A percentile compares a stretch with the other conserved stretches of the same genome.
phyloP scores from a whole-genome alignment of 2,113 vertebrate species.

The Lampris megalopsis region DNA sequence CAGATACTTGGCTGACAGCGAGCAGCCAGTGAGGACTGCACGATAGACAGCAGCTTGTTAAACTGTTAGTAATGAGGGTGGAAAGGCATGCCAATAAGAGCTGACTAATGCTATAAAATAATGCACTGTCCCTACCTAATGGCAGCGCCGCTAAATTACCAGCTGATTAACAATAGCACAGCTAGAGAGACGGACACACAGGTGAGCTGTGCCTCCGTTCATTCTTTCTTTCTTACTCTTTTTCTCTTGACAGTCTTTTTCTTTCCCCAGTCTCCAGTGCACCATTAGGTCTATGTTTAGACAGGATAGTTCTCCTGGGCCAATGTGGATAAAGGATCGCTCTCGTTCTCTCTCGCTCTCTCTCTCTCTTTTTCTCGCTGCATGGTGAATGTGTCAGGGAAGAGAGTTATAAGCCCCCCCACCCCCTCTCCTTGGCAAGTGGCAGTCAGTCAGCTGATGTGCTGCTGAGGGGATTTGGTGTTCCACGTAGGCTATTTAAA shows the following conservation, averaged over 20 bases:
- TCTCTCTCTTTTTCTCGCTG: constrained; percentile 26
- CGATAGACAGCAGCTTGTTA: background rate
- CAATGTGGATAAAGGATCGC: constrained; percentile 59
- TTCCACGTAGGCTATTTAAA: constrained; percentile 85
- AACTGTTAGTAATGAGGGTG: background rate
- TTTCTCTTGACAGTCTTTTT: constrained; percentile 14
- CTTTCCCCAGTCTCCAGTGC: constrained; percentile 28
- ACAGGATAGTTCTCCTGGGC: constrained; percentile 69
- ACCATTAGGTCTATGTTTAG: constrained; percentile 75
- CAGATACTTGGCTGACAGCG: background rate
- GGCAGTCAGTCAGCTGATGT: constrained; percentile 81
- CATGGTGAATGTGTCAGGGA: constrained; percentile 68
- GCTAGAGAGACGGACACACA: constrained; percentile 3
- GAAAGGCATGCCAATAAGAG: background rate
- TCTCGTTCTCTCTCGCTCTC: background rate
- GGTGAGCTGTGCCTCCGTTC: constrained; percentile 4
- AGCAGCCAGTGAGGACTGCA: background rate
- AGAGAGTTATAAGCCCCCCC: constrained; percentile 70
- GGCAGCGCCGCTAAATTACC: constrained; percentile 1
- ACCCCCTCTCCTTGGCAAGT: constrained; percentile 75
- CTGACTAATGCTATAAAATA: constrained; percentile 6
- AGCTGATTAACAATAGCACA: constrained; percentile 4
- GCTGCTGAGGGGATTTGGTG: constrained; percentile 81
- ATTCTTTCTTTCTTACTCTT: background rate
- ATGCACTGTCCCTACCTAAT: constrained; percentile 10